phyloP scores from a whole-genome alignment of 2,797 vertebrate genomes.

The Gallinago stenura region DNA sequence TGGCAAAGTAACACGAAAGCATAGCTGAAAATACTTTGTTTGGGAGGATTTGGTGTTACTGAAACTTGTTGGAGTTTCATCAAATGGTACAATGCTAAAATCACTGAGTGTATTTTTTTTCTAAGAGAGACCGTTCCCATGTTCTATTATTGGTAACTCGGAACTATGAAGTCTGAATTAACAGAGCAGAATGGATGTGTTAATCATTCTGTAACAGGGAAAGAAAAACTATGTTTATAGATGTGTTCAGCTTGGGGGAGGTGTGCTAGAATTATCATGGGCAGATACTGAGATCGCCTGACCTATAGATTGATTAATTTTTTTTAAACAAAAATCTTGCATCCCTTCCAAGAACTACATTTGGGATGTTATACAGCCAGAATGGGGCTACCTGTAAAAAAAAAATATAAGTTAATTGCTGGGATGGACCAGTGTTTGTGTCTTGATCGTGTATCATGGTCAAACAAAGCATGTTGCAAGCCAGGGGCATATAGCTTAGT shows the following conservation, averaged over 20 bases:
- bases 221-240: background rate
- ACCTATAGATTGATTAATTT: background rate
- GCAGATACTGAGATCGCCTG: background rate
- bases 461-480: background rate
- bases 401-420: background rate
- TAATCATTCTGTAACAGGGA: background rate
- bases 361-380: background rate
- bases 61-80: background rate
- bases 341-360: background rate
- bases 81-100: background rate
- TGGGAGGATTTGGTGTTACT: background rate
- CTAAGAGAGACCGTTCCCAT: background rate
- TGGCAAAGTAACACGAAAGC: background rate
- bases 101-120: background rate
- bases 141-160: background rate
- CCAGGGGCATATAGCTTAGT: background rate
- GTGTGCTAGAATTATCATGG: background rate
- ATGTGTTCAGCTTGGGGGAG: background rate
- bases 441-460: accelerated
- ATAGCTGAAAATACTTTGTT: background rate
- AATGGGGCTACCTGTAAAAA: background rate
- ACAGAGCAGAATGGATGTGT: background rate
- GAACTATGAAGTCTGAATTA: background rate
- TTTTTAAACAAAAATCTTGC: background rate
- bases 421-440: background rate